Evolutionary conservation across 2,113 vertebrate genomes (phyloP).

Genomic region (Cynocephalus volans): DNA sequence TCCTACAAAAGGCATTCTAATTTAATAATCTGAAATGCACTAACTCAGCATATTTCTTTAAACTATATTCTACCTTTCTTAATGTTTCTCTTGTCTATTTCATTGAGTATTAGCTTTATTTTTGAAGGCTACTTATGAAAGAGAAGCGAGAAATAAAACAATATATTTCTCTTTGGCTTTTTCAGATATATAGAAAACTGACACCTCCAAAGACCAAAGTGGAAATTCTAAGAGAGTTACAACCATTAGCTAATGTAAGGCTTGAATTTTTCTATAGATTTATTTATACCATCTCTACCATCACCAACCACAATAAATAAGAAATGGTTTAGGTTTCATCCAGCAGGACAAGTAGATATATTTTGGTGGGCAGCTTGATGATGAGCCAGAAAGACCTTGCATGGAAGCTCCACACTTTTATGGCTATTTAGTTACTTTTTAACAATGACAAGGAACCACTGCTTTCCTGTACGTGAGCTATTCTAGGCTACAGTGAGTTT

Average conservation of each 20-base stretch:
- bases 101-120: background rate
- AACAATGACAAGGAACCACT: constrained; percentile 2
- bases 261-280: constrained; percentile 42
- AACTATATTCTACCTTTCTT: background rate
- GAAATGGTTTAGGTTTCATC: constrained; percentile 60
- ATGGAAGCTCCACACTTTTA: background rate
- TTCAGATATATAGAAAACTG: constrained; percentile 43
- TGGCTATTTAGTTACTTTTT: constrained; percentile 53
- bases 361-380: constrained; percentile 41
- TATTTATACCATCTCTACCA: constrained; percentile 49
- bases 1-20: constrained; percentile 14
- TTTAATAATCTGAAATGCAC: background rate
- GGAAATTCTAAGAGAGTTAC: constrained; percentile 55
- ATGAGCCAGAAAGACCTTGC: constrained; percentile 47
- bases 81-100: background rate
- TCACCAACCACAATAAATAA: constrained; percentile 67
- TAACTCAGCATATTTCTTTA: background rate
- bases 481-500: constrained; percentile 53
- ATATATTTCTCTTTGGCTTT: constrained; percentile 15
- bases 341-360: constrained; percentile 54
- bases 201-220: constrained; percentile 38
- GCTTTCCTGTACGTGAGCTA: constrained; percentile 49
- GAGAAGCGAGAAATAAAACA: constrained; percentile 21
- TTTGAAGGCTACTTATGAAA: constrained; percentile 14
- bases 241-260: constrained; percentile 70